phyloP scores from a whole-genome alignment of 2,113 vertebrate species.

The Eubucco bourcierii region DNA sequence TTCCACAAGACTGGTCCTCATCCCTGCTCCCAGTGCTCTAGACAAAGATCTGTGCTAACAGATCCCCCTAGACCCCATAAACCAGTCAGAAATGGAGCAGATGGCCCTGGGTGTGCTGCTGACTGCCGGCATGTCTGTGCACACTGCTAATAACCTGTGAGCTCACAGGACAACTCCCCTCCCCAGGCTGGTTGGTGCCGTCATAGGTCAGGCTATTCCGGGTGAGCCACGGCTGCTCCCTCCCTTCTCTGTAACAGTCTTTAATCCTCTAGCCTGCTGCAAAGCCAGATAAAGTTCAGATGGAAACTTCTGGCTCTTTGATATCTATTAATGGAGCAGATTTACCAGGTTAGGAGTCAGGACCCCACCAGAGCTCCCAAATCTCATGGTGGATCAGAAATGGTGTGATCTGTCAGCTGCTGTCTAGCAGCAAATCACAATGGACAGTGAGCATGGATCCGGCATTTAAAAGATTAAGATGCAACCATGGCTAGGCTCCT shows the following conservation, averaged over 20 bases:
- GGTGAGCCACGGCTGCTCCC: slow-evolving; percentile 15
- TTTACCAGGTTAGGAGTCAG: slow-evolving; percentile 38
- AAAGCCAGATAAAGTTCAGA: slow-evolving; percentile 63
- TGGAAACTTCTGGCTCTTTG: slow-evolving; percentile 65
- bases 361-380: not conserved
- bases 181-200: not conserved
- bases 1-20: not conserved
- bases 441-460: not conserved
- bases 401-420: slow-evolving; percentile 36
- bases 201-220: slow-evolving; percentile 63
- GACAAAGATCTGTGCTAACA: not conserved
- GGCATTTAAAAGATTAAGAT: slow-evolving; percentile 25
- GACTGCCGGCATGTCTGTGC: not conserved
- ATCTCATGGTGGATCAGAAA: not conserved
- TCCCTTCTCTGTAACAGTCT: not conserved
- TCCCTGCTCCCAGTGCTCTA: not conserved
- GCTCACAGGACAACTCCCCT: slow-evolving; percentile 36
- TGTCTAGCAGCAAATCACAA: slow-evolving; percentile 20
- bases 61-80: not conserved
- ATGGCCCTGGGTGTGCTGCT: slow-evolving; percentile 7
- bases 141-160: slow-evolving; percentile 8
- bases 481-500: not conserved
- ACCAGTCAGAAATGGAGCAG: not conserved
- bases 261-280: slow-evolving; percentile 54
- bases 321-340: slow-evolving; percentile 68